These are phyloP conservation scores for Chondrilla cf. caribensis DNA, from an alignment of 37 sponge, comb jelly and placozoan genomes.

Conservation along the genomic window DNA sequence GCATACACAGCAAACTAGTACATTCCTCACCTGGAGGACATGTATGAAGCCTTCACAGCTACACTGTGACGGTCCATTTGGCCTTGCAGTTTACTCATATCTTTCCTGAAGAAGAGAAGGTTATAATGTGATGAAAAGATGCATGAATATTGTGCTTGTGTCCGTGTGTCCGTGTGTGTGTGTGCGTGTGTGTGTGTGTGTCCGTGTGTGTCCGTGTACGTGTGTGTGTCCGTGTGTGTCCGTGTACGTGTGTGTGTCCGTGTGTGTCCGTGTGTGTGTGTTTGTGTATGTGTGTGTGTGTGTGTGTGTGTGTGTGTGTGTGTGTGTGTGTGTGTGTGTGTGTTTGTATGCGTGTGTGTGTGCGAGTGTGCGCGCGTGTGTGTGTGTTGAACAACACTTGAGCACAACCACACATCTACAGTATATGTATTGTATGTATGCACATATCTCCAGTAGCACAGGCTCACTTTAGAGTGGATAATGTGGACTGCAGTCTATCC, in stretches of 20 bases:
- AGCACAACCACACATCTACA: no score
- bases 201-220: not conserved
- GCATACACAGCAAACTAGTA: not conserved
- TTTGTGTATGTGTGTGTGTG: no score
- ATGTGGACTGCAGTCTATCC: slow-evolving; percentile 43
- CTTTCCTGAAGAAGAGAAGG: slow-evolving; percentile 30
- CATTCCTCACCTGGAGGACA: slow-evolving; percentile 49
- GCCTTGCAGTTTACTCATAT: slow-evolving; percentile 60
- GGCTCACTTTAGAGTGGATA: slow-evolving; percentile 51
- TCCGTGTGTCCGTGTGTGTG: not conserved
- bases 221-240: not conserved
- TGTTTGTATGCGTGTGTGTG: no score
- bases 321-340: no score
- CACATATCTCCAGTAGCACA: no score
- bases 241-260: no score
- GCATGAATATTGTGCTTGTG: no score
- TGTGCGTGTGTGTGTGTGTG: not conserved
- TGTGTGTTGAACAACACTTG: no score
- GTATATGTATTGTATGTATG: no score
- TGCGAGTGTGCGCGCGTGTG: no score
- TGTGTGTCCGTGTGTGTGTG: no score
- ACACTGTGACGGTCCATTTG: slow-evolving; percentile 57
- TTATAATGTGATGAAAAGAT: not conserved
- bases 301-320: no score
- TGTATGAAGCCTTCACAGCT: slow-evolving; percentile 44